Evolutionary conservation across 2,888 invertebrate species (phyloP).

Genomic region (Tipula helvola): DNA sequence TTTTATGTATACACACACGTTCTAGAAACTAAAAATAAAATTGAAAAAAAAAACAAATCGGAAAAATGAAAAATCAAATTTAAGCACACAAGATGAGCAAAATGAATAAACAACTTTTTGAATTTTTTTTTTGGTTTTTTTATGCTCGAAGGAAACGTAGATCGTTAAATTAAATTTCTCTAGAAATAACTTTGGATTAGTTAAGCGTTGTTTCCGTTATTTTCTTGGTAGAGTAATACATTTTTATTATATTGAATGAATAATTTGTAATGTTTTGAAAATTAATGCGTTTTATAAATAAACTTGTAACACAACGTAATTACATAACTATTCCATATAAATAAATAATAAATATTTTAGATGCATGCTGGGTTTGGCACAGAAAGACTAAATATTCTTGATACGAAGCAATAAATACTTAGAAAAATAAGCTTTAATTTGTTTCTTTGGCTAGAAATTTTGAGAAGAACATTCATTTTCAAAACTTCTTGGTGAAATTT

Average conservation of each 20-base stretch:
- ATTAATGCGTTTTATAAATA: background rate
- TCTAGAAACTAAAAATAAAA: background rate
- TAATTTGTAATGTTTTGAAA: background rate
- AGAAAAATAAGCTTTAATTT: no score
- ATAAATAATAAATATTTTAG: no score
- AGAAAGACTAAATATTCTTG: no score
- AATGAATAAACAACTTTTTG: background rate
- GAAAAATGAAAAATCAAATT: background rate
- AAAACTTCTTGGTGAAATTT: no score
- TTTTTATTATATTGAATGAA: background rate
- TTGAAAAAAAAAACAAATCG: background rate
- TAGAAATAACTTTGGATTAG: background rate
- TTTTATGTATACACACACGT: background rate
- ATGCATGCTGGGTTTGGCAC: no score
- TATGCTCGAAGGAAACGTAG: background rate
- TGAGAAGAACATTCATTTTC: no score
- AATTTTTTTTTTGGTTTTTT: background rate
- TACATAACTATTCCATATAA: no score
- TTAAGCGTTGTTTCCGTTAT: background rate
- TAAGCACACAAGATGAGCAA: background rate
- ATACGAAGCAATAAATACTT: no score
- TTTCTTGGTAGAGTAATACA: background rate
- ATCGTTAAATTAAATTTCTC: background rate
- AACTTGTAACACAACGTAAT: no score
- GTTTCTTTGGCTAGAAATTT: no score